Evolutionary conservation across 2,888 invertebrate species (phyloP), one percentile per base, ranked within the genome.

Genomic region (Cybosia mesomella): DNA sequence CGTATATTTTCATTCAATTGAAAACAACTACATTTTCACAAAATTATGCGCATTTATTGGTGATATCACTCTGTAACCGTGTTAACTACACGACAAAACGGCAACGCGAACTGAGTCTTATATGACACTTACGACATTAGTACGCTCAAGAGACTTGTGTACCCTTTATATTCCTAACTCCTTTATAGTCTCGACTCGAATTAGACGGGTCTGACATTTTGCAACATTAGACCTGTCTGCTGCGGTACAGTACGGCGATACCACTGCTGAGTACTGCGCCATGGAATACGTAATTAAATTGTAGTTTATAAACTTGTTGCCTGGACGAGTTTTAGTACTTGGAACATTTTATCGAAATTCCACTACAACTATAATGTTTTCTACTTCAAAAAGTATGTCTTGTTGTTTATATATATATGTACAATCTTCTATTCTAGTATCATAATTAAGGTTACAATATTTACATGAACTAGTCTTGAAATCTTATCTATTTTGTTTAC

Each of bases 401-500:
- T 49, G 9, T n/a, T 49, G n/a, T 49, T 8, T n/a, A 49, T n/a
- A 18, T n/a, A 49, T 55, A 4, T 24, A 22, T n/a, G n/a, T 22
- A 22, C 22, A 55, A 5, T 49, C 8, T 28, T 55, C 24, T 24
- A 5, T 24, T 15, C 24, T 22, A 5, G 7, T 24, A 55, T 32
- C 32, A 58, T 32, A 32, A 58, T 58, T 58, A 58, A 58, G 57
- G 57, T 13, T 32, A 58, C 9, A n/a, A 28, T 58, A 58, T 58
- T 58, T 28, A 58, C 28, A 13, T n/a, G 58, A 55, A 34, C 58
- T 58, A 58, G 34, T 32, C n/a, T 32, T n/a, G n/a, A 32, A 32
- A 32, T 18, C 54, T 54, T 53, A 53, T 34, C 53, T 32, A 21
- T 22, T 63, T 34, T 22, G 34, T 54, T 10, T 11, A 63, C 34